A percentile compares a stretch with the other conserved stretches of the same genome.
phyloP scores from a whole-genome alignment of 1,140 invertebrate genomes.

The Belonocnema kinseyi region DNA sequence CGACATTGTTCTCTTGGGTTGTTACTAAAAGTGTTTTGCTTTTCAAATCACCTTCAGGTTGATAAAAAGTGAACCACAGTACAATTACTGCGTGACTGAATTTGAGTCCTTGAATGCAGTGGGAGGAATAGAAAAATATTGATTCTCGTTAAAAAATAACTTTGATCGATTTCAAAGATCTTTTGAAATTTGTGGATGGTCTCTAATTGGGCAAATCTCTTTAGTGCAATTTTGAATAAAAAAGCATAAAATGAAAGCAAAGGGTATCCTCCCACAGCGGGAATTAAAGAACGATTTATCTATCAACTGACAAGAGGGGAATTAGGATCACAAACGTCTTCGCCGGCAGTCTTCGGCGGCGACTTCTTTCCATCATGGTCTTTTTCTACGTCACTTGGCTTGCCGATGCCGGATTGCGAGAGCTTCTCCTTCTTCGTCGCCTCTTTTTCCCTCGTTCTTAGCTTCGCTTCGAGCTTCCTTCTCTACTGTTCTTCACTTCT shows the following conservation, averaged over 20 bases:
- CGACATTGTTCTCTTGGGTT: slow-evolving; percentile 5
- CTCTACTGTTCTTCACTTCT: slow-evolving; percentile 45
- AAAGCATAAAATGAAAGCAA: slow-evolving; percentile 12
- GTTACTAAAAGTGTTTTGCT: not conserved
- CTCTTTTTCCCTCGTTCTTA: slow-evolving; percentile 48
- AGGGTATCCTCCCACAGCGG: slow-evolving; percentile 22
- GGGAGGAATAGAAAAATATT: not conserved
- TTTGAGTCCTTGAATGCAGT: slow-evolving; percentile 9
- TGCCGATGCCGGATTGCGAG: slow-evolving; percentile 29
- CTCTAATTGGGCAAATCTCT: not conserved
- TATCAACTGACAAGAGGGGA: slow-evolving; percentile 32
- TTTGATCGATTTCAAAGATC: not conserved
- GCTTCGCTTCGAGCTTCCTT: slow-evolving; percentile 40
- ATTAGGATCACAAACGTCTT: slow-evolving; percentile 46
- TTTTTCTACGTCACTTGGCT: slow-evolving; percentile 45
- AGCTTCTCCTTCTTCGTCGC: slow-evolving; percentile 47
- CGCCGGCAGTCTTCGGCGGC: slow-evolving; percentile 53
- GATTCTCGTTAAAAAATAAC: not conserved
- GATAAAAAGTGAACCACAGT: slow-evolving; percentile 21
- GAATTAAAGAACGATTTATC: slow-evolving; percentile 34
- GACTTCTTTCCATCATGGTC: slow-evolving; percentile 50
- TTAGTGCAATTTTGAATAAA: not conserved
- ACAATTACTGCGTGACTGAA: slow-evolving; percentile 20
- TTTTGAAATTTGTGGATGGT: not conserved
- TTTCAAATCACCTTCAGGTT: slow-evolving; percentile 23